phyloP scores from a whole-genome alignment of 2,888 invertebrate species.

The Octodonta nipae region DNA sequence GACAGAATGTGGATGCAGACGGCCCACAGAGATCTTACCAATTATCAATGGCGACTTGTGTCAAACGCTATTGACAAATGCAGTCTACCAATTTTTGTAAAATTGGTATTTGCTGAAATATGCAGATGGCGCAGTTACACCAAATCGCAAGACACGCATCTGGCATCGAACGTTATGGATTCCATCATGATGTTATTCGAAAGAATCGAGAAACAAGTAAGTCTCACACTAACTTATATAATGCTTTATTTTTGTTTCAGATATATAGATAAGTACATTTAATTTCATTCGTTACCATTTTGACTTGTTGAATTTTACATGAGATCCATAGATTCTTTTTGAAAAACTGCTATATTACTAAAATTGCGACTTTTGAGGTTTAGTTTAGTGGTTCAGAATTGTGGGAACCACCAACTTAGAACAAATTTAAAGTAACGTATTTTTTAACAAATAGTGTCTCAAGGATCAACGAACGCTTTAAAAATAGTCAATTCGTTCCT shows the following conservation, averaged over 20 bases:
- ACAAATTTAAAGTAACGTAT: too few species aligned
- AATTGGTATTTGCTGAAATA: constrained; percentile 93
- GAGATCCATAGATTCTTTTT: too few species aligned
- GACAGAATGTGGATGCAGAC: constrained; percentile 83
- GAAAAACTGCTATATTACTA: too few species aligned
- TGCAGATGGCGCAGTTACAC: constrained; percentile 95
- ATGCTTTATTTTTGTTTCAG: background rate
- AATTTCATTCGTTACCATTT: background rate
- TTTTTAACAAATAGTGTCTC: too few species aligned
- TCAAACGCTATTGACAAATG: constrained; percentile 86
- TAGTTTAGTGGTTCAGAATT: too few species aligned
- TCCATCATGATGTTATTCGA: constrained; percentile 95
- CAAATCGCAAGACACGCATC: constrained; percentile 78
- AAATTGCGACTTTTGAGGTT: too few species aligned
- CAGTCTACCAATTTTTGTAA: constrained; percentile 91
- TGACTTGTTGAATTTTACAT: too few species aligned
- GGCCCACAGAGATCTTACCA: constrained; percentile 74
- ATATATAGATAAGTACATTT: background rate
- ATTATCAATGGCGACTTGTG: constrained; percentile 88
- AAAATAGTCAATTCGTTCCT: too few species aligned
- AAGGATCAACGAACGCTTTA: too few species aligned
- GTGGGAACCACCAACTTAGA: too few species aligned
- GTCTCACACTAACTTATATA: background rate
- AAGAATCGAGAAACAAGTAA: constrained; percentile 80
- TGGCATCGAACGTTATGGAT: constrained; percentile 92